These are phyloP conservation scores for Sinohyriopsis cumingii DNA, from an alignment of 2,888 invertebrate genomes.

Conservation along the genomic window DNA sequence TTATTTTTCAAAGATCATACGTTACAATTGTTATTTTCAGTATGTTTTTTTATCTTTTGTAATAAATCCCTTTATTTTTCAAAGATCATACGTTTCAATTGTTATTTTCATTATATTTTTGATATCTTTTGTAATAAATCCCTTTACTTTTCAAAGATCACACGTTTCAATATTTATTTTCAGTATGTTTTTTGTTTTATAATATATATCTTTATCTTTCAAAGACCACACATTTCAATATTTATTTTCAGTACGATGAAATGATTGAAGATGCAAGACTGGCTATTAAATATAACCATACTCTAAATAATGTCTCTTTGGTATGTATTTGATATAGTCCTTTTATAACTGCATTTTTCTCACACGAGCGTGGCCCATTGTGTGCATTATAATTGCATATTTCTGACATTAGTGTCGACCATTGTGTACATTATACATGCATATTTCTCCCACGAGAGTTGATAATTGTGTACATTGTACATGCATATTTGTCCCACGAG, in stretches of 20 bases:
- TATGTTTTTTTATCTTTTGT: not conserved
- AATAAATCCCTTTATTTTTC: too few relatives aligned
- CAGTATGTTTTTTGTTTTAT: not conserved
- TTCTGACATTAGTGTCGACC: not conserved
- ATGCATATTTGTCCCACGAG: not conserved
- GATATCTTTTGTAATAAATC: not conserved
- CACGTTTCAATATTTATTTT: not conserved
- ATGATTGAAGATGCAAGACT: constrained; percentile 30
- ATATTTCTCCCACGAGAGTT: not conserved
- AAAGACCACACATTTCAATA: not conserved
- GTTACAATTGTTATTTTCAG: not conserved
- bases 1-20: not conserved
- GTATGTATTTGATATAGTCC: constrained; percentile 24
- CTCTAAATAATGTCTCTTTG: constrained; percentile 37
- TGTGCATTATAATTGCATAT: not conserved
- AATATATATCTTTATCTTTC: too few relatives aligned
- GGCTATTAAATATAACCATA: constrained; percentile 29
- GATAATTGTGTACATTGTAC: not conserved
- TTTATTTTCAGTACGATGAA: constrained; percentile 37
- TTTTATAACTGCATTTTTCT: not conserved
- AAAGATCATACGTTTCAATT: not conserved
- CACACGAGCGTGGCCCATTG: not conserved
- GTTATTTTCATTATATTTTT: not conserved
- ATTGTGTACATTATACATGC: not conserved
- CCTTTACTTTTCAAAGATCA: not conserved